Evolutionary conservation across 2,888 invertebrate genomes (phyloP), one percentile per base, ranked within the genome.

Genomic region (Cecidostiba fungosa): DNA sequence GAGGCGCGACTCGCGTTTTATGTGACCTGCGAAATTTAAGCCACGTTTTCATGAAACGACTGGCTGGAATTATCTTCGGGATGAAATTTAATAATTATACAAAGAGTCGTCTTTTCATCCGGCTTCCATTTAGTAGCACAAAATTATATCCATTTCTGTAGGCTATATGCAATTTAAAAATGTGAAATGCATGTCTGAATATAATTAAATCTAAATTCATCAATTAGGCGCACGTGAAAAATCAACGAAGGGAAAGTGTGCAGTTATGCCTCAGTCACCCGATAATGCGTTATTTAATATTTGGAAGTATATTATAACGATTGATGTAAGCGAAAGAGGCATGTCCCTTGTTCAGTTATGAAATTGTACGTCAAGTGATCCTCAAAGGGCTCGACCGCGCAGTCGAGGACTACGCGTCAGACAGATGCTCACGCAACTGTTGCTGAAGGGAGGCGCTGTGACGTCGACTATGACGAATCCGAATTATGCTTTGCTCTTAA

Each of bases 11-110:
- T 16, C 14, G 29, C 5, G 43, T n/a, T 14, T 23, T 29, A 47
- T 12, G 12, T 43, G 12, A 43, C 43, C 43, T 14, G 43, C 12
- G 70, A 29, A 70, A 39, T 54, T 54, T 23, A 10, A 69, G 85
- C 39, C 36, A 43, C 70, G 69, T 80, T 80, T 80, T 80, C 84
- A n/a, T 14, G 32, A 19, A 72, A 19, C 4, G 1, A 4, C 5
- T 50, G 16, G n/a, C 6, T 0, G 54, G 4, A 54, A 19, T 16
- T 50, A 16, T 50, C 0, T 16, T 12, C 12, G 36, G 8, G 8
- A 39, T 39, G 36, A 39, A 39, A 39, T 6, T 39, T 39, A 5
- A 0, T 8, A 39, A 8, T 6, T 39, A 6, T 39, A 4, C 32
- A 32, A 4, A 32, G 32, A 32, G 32, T 32, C n/a, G n/a, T n/a